phyloP scores from a whole-genome alignment of 2,797 vertebrate genomes.

The Sphaeramia orbicularis region DNA sequence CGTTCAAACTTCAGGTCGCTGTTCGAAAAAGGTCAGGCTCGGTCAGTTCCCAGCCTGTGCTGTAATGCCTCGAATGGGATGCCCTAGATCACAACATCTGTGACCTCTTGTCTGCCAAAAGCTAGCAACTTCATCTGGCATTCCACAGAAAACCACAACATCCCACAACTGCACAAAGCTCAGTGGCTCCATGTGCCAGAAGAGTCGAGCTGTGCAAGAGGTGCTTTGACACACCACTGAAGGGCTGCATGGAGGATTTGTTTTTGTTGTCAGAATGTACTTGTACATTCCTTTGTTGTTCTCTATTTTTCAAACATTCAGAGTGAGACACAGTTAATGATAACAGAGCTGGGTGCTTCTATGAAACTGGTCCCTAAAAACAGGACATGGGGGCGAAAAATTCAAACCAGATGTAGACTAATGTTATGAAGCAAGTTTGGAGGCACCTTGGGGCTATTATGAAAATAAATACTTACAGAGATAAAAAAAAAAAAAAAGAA shows the following conservation, averaged over 20 bases:
- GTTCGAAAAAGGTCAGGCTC: slow-evolving; percentile 35
- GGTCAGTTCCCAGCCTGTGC: slow-evolving; percentile 33
- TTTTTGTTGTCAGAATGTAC: background rate
- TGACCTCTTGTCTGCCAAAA: slow-evolving; percentile 39
- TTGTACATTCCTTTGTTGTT: slow-evolving; percentile 9
- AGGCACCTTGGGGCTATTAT: no score
- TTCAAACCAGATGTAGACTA: no score
- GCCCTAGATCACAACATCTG: slow-evolving; percentile 45
- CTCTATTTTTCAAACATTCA: slow-evolving; percentile 16
- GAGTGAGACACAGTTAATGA: background rate
- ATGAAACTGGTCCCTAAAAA: no score
- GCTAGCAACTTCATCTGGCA: slow-evolving; percentile 39
- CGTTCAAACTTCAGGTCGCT: slow-evolving; percentile 25
- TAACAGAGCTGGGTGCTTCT: no score
- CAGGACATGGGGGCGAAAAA: no score
- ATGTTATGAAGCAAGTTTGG: no score
- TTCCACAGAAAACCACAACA: slow-evolving; percentile 27
- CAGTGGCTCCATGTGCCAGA: slow-evolving; percentile 13
- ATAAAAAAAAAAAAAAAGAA: no score
- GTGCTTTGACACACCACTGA: slow-evolving; percentile 4
- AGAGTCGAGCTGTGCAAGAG: slow-evolving; percentile 27
- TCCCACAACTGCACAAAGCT: slow-evolving; percentile 25
- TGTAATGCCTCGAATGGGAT: slow-evolving; percentile 28
- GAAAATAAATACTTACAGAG: no score
- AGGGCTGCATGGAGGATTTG: slow-evolving; percentile 15